Evolutionary conservation across 1,140 invertebrate genomes (phyloP).

Genomic region (Kradibia gibbosae): DNA sequence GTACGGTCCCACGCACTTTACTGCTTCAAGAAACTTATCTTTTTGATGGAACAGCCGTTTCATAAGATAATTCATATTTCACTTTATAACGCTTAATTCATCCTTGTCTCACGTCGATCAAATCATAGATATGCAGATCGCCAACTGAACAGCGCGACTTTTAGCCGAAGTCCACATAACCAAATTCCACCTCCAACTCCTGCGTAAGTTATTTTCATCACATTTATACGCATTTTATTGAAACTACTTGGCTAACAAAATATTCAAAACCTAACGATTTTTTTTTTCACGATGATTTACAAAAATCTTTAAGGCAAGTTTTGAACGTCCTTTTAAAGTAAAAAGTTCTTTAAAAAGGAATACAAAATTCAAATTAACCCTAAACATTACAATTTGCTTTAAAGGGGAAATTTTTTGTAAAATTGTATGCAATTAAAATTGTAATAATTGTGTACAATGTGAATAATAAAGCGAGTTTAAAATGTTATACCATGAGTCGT

Average conservation of each 20-base stretch:
- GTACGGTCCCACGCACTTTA: no score
- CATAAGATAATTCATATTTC: neutral
- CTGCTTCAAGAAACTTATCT: neutral
- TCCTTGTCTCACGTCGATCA: neutral
- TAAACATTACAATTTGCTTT: no score
- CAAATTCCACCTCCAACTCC: neutral
- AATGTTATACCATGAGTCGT: neutral
- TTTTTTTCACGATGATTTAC: no score
- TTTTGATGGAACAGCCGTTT: neutral
- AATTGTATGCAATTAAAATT: neutral
- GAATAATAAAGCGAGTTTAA: neutral
- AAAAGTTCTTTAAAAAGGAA: no score
- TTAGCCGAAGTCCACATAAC: neutral
- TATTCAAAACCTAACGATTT: no score
- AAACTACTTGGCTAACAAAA: no score
- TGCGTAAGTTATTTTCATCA: neutral
- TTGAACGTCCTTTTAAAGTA: no score
- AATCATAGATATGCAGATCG: neutral
- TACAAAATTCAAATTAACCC: no score
- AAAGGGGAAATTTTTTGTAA: no score
- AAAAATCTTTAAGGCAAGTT: no score
- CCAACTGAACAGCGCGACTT: neutral
- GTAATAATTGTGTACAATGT: neutral
- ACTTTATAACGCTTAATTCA: neutral
- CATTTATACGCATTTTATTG: neutral